Evolutionary conservation across 2,888 invertebrate genomes (phyloP).

Genomic region (Leucoptera coffeella): DNA sequence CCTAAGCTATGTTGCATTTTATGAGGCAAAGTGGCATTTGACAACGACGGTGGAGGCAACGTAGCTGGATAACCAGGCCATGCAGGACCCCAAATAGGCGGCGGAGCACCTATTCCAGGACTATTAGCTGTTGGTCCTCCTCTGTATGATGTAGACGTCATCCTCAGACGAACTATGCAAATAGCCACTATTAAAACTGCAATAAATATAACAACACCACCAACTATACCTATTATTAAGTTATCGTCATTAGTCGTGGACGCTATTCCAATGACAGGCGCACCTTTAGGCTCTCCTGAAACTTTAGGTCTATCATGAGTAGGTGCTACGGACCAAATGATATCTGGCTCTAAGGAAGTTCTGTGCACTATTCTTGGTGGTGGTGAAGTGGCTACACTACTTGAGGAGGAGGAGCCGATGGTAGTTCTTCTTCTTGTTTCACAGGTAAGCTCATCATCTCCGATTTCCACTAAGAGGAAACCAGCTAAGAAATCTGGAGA

Average conservation of each 20-base stretch:
- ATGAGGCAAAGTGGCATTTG: constrained; percentile 62
- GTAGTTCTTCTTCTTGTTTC: constrained; percentile 58
- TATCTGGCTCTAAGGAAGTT: constrained; percentile 73
- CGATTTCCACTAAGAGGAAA: constrained; percentile 65
- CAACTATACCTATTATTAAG: constrained; percentile 91
- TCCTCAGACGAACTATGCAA: constrained; percentile 74
- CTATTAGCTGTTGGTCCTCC: constrained; percentile 63
- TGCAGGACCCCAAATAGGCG: constrained; percentile 52
- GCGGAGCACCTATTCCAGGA: constrained; percentile 54
- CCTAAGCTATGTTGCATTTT: constrained; percentile 53
- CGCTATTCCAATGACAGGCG: constrained; percentile 46
- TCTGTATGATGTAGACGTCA: constrained; percentile 63
- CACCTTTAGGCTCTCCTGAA: constrained; percentile 54
- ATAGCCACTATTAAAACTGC: constrained; percentile 83
- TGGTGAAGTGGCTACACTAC: constrained; percentile 28
- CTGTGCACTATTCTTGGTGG: constrained; percentile 51
- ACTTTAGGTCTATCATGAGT: constrained; percentile 55
- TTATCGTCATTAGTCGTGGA: constrained; percentile 81
- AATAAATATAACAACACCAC: constrained; percentile 87
- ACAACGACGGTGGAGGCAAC: constrained; percentile 53
- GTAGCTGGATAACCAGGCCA: constrained; percentile 55
- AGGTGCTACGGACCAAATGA: constrained; percentile 85
- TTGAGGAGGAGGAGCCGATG: constrained; percentile 14
- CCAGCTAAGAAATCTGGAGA: constrained; percentile 66
- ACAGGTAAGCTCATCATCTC: constrained; percentile 77